Evolutionary conservation across 2,113 vertebrate species (phyloP).

Genomic region (Columba livia): DNA sequence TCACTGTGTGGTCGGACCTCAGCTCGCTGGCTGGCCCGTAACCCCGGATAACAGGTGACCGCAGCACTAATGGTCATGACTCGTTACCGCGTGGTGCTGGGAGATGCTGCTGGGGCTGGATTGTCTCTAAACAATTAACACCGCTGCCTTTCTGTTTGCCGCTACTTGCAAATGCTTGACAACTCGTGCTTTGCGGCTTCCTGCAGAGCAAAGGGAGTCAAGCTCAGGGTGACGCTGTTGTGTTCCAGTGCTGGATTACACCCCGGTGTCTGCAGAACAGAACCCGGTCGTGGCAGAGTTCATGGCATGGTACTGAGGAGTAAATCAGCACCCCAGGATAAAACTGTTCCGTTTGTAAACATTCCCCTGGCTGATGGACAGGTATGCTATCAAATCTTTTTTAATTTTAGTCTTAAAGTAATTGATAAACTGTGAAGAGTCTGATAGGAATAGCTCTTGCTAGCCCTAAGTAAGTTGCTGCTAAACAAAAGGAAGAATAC

Average conservation of each 20-base stretch:
- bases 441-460: not conserved
- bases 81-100: not conserved
- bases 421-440: not conserved
- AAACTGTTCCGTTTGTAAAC: conserved; percentile 65
- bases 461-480: not conserved
- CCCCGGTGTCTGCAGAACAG: not conserved
- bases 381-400: conserved; percentile 19
- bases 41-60: too few species aligned
- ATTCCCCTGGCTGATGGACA: conserved; percentile 73
- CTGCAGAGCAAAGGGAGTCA: not conserved
- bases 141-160: not conserved
- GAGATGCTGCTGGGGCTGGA: not conserved
- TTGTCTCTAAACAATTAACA: not conserved
- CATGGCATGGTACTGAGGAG: conserved; percentile 29
- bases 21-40: not conserved
- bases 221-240: not conserved
- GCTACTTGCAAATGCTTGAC: not conserved
- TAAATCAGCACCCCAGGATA: conserved; percentile 41
- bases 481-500: not conserved
- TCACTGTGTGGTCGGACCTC: not conserved
- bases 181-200: not conserved
- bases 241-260: conserved; percentile 10
- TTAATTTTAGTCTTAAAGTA: not conserved
- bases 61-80: too few species aligned
- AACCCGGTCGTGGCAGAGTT: not conserved